Evolutionary conservation across 2,113 vertebrate genomes (phyloP).

Genomic region (Pimephales promelas): DNA sequence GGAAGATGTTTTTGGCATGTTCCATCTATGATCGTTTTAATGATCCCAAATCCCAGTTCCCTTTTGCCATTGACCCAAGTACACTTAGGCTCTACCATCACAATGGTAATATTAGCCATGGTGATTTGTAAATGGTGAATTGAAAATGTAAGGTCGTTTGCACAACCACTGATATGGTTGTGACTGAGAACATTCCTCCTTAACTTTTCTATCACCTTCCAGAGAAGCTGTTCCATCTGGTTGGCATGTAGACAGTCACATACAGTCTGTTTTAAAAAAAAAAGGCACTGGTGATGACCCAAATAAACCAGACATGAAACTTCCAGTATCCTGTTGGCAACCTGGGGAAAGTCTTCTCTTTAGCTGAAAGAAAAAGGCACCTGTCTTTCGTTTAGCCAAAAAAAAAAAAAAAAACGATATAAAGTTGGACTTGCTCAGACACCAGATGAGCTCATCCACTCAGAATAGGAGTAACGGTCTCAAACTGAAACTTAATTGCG

Average conservation of each 20-base stretch:
- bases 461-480: background rate
- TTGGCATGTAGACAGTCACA: background rate
- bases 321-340: background rate
- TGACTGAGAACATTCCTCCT: background rate
- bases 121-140: too few relatives aligned
- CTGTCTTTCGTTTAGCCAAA: constrained; percentile 7
- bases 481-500: background rate
- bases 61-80: background rate
- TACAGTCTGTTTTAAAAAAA: background rate
- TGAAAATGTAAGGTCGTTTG: too few relatives aligned
- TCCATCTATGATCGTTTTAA: too few relatives aligned
- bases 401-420: too few relatives aligned
- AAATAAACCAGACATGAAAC: background rate
- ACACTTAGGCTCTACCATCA: background rate
- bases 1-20: background rate
- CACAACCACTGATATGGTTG: too few relatives aligned
- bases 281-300: background rate
- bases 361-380: background rate
- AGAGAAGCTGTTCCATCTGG: background rate
- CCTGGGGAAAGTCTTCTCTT: background rate
- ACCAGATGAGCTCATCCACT: background rate
- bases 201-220: constrained; percentile 2
- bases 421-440: background rate
- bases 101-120: too few relatives aligned
- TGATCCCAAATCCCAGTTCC: background rate